phyloP scores from a whole-genome alignment of 2,888 invertebrate species.

The Synanthedon tipuliformis region DNA sequence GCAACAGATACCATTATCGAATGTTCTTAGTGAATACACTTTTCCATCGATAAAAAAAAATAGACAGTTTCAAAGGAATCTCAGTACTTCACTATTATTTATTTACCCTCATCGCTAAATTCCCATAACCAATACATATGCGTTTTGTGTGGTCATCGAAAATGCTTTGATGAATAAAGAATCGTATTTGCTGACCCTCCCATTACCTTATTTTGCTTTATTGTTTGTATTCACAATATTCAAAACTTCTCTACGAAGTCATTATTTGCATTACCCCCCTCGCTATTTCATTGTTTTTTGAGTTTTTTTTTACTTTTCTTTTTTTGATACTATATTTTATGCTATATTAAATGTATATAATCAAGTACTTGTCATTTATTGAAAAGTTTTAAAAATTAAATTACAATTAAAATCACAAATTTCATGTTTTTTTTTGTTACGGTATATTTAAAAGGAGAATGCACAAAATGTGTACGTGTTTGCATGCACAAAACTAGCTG shows the following conservation, averaged over 20 bases:
- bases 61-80: constrained; percentile 1
- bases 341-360: neutral
- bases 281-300: neutral
- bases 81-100: constrained; percentile 13
- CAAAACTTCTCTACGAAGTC: constrained; percentile 9
- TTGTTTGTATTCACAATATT: constrained; percentile 5
- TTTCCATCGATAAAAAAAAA: neutral
- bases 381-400: too few relatives aligned
- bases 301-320: neutral
- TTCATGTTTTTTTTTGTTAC: too few relatives aligned
- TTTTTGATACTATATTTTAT: neutral
- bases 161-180: constrained; percentile 10
- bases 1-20: constrained; percentile 21
- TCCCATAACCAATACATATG: constrained; percentile 14
- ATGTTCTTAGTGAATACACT: neutral
- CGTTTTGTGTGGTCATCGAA: constrained; percentile 14
- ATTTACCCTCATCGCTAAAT: constrained; percentile 14
- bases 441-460: too few relatives aligned
- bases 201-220: too few relatives aligned
- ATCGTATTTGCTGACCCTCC: neutral
- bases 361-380: too few relatives aligned
- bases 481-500: too few relatives aligned
- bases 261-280: constrained; percentile 4
- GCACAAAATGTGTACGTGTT: too few relatives aligned
- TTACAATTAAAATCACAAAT: too few relatives aligned